Evolutionary conservation across 2,888 invertebrate genomes (phyloP), one percentile per base, ranked within the genome.

Genomic region (Drosophila picticornis): DNA sequence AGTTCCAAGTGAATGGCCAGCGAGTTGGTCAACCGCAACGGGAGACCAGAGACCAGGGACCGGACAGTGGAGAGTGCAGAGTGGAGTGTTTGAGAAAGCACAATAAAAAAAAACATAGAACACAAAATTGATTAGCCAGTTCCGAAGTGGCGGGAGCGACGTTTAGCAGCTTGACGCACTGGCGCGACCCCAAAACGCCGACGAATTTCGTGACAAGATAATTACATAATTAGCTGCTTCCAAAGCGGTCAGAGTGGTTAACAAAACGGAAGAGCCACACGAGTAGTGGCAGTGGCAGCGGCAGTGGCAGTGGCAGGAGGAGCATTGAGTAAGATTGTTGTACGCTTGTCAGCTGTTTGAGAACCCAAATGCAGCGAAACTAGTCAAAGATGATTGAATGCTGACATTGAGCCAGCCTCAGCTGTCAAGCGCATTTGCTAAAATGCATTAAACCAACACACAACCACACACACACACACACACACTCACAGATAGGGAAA

Each of bases 211-310:
- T 91, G 91, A 91, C 91, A 91, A 77, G 77, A 84, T 91, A 91
- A 91, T 91, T 91, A 80, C 90, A 91, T 91, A 91, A 91, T 91
- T 91, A 90, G 87, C 84, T 86, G 88, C 87, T 80, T 79, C 77
- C 76, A 71, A 67, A 66, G 81, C 71, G 83, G 80, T 78, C 75
- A 72, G 46, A 69, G 72, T 52, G 71, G 77, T 76, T 62, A 72
- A 29, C 34, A 38, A 36, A 55, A 22, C 36, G 36, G 61, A 52
- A 29, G 63, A 38, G 38, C 19, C 56, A 38, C 19, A 46, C 9
- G 50, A 53, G 32, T 46, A 43, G 38, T 32, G 61, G 38, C 34
- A 10, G 64, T 19, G 57, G 22, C 60, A 29, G 31, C 13, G 13
- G 46, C 27, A 36, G 40, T 40, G 22, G 16, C 7, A 46, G 27